phyloP scores from a whole-genome alignment of 1,140 invertebrate genomes.

The Leptinotarsa texana region DNA sequence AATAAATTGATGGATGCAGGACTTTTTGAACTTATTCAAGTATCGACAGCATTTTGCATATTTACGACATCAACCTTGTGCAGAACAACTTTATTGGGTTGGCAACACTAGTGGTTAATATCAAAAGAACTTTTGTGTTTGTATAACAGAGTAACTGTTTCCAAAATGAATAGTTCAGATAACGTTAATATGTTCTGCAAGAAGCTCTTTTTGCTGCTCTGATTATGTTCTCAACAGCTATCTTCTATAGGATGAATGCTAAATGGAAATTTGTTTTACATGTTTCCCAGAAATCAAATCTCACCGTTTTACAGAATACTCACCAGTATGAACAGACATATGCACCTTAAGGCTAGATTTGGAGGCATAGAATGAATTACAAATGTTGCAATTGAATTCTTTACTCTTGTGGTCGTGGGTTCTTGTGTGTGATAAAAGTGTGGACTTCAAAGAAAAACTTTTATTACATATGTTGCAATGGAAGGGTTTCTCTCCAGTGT shows the following conservation, averaged over 20 bases:
- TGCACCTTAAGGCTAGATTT: slow-evolving; percentile 72
- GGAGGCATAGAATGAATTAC: slow-evolving; percentile 63
- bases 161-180: too few relatives aligned
- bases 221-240: too few relatives aligned
- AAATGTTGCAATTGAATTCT: slow-evolving; percentile 64
- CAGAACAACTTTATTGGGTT: too few relatives aligned
- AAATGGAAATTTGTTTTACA: background rate
- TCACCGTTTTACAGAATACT: background rate
- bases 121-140: too few relatives aligned
- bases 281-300: slow-evolving; percentile 4
- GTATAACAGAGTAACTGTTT: too few relatives aligned
- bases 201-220: too few relatives aligned
- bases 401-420: slow-evolving; percentile 62
- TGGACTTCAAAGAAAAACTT: slow-evolving; percentile 71
- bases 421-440: slow-evolving; percentile 64
- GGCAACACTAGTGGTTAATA: too few relatives aligned
- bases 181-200: too few relatives aligned
- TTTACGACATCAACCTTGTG: too few relatives aligned
- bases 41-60: too few relatives aligned
- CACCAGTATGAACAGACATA: slow-evolving; percentile 58
- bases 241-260: background rate
- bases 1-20: too few relatives aligned
- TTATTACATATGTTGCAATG: slow-evolving; percentile 67
- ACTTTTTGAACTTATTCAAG: too few relatives aligned
- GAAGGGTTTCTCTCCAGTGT: slow-evolving; percentile 72